Conservation (phyloP, 2,113 vertebrate genomes). For the Laticauda laticaudata region DNA sequence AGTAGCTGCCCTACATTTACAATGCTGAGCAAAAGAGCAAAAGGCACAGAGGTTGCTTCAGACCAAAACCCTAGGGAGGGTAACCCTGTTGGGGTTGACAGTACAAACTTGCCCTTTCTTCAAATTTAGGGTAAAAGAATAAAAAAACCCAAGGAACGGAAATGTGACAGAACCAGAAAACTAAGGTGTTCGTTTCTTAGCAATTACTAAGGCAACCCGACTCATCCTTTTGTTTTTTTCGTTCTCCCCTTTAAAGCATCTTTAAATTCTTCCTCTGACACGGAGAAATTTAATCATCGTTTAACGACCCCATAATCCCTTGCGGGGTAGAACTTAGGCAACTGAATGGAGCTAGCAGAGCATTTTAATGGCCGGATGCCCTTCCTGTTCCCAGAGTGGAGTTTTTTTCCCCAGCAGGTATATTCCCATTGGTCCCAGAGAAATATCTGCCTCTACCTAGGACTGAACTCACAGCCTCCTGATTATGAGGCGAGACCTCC, state of each 20-base stretch:
- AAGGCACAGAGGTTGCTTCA: constrained; percentile 1
- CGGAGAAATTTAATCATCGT: background rate
- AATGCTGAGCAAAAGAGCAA: constrained; percentile 7
- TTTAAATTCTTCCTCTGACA: background rate
- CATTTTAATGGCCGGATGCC: no score
- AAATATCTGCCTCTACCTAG: no score
- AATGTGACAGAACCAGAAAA: background rate
- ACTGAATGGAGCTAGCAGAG: no score
- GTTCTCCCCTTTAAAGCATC: background rate
- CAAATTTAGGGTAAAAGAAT: background rate
- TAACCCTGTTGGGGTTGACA: background rate
- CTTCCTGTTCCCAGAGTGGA: no score
- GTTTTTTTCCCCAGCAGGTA: no score
- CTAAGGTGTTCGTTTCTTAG: background rate
- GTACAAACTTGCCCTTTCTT: background rate
- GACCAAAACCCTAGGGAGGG: background rate
- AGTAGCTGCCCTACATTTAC: constrained; percentile 59
- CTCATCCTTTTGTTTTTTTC: no score
- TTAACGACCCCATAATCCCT: no score
- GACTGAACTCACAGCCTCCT: no score
- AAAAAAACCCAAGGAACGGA: background rate
- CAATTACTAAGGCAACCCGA: background rate
- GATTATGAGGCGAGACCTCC: no score
- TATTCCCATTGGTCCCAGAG: no score
- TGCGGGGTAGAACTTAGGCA: no score